phyloP scores from a whole-genome alignment of 2,797 vertebrate genomes.

The Dromococcyx pavoninus region DNA sequence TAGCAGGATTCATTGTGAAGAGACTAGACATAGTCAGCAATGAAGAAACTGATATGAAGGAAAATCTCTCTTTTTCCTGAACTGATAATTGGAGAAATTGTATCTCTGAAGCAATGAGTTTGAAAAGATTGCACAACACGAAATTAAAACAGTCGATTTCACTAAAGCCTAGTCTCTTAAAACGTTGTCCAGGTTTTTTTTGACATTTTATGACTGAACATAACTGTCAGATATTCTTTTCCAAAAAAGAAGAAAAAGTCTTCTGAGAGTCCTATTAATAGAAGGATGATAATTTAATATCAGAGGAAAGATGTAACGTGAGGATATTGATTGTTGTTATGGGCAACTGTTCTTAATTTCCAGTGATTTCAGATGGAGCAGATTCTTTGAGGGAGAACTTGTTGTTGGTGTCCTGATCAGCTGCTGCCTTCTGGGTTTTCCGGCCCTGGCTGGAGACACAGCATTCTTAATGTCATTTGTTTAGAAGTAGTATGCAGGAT shows the following conservation, averaged over 20 bases:
- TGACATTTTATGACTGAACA: neutral
- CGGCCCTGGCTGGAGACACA: neutral
- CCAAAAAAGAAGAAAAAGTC: conserved; percentile 27
- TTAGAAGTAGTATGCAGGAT: neutral
- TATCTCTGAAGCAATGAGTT: neutral
- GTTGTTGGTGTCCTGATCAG: neutral
- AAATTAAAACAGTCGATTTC: neutral
- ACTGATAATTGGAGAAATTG: neutral
- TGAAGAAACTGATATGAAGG: neutral
- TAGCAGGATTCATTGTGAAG: neutral
- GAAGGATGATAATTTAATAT: conserved; percentile 29
- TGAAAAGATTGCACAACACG: neutral
- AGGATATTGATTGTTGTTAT: conserved; percentile 31
- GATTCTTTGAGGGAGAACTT: neutral
- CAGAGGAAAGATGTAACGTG: neutral
- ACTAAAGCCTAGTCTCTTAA: neutral
- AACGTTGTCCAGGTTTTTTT: neutral
- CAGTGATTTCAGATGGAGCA: neutral
- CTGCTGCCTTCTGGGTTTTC: neutral
- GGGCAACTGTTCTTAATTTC: neutral
- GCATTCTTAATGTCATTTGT: neutral
- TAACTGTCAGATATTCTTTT: neutral
- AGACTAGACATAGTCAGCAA: neutral
- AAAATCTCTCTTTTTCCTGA: neutral
- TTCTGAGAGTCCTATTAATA: conserved; percentile 15